Percentiles rank a stretch among this genome's conserved stretches.
Evolutionary conservation across 2,888 invertebrate species (phyloP).

Genomic region (Congeria kusceri): DNA sequence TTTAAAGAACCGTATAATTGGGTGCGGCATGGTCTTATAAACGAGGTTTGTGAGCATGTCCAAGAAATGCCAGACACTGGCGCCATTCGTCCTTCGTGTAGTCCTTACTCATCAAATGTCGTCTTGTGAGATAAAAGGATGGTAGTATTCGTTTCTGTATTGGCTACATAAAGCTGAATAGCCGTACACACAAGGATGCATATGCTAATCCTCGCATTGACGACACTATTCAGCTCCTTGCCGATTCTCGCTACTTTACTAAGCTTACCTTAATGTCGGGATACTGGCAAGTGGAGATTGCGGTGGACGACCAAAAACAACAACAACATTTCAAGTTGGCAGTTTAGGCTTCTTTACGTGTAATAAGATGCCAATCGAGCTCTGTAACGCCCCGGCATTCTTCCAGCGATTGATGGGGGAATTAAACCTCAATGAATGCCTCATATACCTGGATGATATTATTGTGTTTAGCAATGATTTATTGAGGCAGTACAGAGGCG

Average conservation of each 20-base stretch:
- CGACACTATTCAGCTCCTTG: neutral
- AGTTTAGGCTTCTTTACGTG: too few species aligned
- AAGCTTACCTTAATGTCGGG: neutral
- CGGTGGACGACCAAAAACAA: conserved; percentile 15
- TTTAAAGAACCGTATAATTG: conserved; percentile 1
- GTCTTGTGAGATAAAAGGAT: neutral
- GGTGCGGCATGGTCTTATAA: neutral
- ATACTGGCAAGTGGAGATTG: conserved; percentile 14
- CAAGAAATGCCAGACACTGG: neutral
- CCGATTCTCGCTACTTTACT: neutral
- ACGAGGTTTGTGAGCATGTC: neutral
- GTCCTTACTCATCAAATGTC: neutral
- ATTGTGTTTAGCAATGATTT: conserved; percentile 10
- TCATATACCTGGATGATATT: neutral
- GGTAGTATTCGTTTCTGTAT: neutral
- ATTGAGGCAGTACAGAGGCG: conserved; percentile 37
- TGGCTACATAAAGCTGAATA: neutral
- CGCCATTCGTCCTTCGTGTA: neutral
- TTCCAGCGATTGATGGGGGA: too few species aligned
- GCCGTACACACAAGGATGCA: neutral
- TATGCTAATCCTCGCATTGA: neutral
- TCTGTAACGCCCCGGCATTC: too few species aligned
- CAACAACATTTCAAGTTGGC: too few species aligned
- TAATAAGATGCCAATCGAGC: too few species aligned
- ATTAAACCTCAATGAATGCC: too few species aligned